Conservation (phyloP, 2,888 invertebrate genomes). For the Eutolmus rufibarbis region DNA sequence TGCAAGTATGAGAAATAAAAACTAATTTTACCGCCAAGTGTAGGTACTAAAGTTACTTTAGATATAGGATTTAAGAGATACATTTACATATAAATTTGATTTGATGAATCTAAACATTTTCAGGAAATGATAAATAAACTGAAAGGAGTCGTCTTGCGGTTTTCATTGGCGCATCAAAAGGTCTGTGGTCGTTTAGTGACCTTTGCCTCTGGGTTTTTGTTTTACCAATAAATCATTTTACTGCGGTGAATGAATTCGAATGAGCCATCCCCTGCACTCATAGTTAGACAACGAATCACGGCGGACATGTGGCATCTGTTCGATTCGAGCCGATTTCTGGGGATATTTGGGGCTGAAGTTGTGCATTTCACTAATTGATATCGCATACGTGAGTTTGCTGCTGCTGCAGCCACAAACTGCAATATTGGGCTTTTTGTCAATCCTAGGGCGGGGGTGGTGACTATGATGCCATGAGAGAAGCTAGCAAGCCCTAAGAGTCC, state of each 20-base stretch:
- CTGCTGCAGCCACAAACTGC: neutral
- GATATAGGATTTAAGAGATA: neutral
- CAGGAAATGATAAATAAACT: neutral
- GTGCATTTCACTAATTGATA: slow-evolving; percentile 35
- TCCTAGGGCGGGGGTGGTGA: neutral
- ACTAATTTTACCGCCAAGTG: neutral
- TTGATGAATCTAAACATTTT: neutral
- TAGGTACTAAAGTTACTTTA: neutral
- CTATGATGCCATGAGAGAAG: neutral
- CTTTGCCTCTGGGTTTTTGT: slow-evolving; percentile 16
- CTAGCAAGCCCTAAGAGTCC: neutral
- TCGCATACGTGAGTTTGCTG: slow-evolving; percentile 23
- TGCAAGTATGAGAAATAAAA: too few species aligned
- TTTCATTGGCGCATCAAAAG: neutral
- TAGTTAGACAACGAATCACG: slow-evolving; percentile 13
- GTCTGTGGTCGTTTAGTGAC: neutral
- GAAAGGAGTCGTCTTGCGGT: neutral
- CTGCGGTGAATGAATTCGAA: slow-evolving; percentile 1
- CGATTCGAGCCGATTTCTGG: neutral
- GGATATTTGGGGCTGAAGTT: neutral
- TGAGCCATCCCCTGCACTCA: neutral
- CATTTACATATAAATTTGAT: neutral
- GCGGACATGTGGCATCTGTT: neutral
- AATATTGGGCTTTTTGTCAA: neutral
- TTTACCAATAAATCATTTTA: slow-evolving; percentile 22